A percentile compares a stretch with the other conserved stretches of the same genome.
These are phyloP conservation scores for Setipinna tenuifilis DNA, from an alignment of 2,797 vertebrate species.

Conservation along the genomic window DNA sequence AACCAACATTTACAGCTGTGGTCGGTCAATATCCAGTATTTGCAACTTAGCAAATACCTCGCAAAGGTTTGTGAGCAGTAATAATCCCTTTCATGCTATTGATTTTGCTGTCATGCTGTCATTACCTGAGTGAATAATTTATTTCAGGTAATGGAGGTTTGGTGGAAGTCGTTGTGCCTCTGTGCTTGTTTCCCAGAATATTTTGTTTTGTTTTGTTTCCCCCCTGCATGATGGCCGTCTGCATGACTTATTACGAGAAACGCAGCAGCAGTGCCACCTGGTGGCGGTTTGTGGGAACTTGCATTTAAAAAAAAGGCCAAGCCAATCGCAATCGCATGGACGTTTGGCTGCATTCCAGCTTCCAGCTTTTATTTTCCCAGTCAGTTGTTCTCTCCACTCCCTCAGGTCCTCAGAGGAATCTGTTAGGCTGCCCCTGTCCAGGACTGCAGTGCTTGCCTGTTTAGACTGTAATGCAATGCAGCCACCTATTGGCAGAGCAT, in stretches of 20 bases:
- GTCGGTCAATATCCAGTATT: not conserved
- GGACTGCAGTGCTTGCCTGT: conserved; percentile 8
- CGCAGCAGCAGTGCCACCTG: not conserved
- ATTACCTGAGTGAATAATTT: conserved; percentile 33
- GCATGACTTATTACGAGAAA: not conserved
- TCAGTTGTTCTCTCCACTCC: conserved; percentile 3
- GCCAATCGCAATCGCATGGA: not conserved
- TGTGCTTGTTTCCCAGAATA: not conserved
- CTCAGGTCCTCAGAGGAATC: not conserved
- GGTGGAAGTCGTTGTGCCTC: not conserved
- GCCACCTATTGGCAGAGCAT: not conserved
- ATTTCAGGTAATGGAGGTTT: conserved; percentile 28
- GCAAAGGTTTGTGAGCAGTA: not conserved
- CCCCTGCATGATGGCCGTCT: not conserved
- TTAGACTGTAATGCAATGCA: not conserved
- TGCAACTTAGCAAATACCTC: conserved; percentile 17
- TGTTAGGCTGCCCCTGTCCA: not conserved
- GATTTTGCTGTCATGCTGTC: conserved; percentile 22
- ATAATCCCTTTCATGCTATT: conserved; percentile 24
- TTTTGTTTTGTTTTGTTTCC: too few relatives aligned
- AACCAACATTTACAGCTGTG: not conserved
- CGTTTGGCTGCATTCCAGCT: not conserved
- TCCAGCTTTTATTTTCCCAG: not conserved
- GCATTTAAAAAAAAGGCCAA: not conserved
- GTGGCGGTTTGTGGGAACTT: not conserved